Conservation (phyloP, 2,888 invertebrate genomes). For the Ptychoptera contaminata region DNA sequence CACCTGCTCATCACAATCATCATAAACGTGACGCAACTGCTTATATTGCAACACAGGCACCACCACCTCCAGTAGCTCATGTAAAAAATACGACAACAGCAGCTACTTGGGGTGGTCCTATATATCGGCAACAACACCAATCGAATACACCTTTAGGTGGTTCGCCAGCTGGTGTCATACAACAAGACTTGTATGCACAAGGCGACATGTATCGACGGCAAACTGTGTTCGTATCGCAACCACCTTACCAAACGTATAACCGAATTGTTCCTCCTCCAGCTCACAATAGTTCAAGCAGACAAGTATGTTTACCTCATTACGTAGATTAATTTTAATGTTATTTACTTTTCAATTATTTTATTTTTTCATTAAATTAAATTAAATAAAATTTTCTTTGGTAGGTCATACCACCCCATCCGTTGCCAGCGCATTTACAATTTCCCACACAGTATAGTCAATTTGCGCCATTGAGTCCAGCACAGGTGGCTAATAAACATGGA, state of each 20-base stretch:
- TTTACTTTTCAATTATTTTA: conserved; percentile 1
- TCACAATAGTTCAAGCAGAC: conserved; percentile 31
- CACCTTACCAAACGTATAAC: conserved; percentile 28
- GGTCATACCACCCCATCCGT: conserved; percentile 51
- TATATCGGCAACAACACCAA: conserved; percentile 38
- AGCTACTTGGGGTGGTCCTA: conserved; percentile 27
- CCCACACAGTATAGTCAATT: conserved; percentile 45
- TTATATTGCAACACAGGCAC: conserved; percentile 13
- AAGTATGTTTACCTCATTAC: conserved; percentile 17
- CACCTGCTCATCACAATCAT: conserved; percentile 30
- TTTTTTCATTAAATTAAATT: conserved; percentile 5
- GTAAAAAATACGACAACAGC: conserved; percentile 26
- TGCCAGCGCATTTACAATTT: conserved; percentile 71
- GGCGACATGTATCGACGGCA: conserved; percentile 47
- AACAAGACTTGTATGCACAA: conserved; percentile 28
- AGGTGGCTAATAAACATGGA: conserved; percentile 31
- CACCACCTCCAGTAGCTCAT: conserved; percentile 29
- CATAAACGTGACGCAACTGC: conserved; percentile 29
- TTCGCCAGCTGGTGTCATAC: conserved; percentile 27
- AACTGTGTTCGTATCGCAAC: conserved; percentile 50
- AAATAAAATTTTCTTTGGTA: conserved; percentile 27
- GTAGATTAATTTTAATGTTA: not conserved
- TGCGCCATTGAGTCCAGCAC: conserved; percentile 32
- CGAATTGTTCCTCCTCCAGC: conserved; percentile 31
- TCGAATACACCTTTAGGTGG: conserved; percentile 31